A percentile compares a stretch with the other conserved stretches of the same genome.
These are phyloP conservation scores for Apogon talboti DNA, from an alignment of 2,797 vertebrate species.

Conservation along the genomic window DNA sequence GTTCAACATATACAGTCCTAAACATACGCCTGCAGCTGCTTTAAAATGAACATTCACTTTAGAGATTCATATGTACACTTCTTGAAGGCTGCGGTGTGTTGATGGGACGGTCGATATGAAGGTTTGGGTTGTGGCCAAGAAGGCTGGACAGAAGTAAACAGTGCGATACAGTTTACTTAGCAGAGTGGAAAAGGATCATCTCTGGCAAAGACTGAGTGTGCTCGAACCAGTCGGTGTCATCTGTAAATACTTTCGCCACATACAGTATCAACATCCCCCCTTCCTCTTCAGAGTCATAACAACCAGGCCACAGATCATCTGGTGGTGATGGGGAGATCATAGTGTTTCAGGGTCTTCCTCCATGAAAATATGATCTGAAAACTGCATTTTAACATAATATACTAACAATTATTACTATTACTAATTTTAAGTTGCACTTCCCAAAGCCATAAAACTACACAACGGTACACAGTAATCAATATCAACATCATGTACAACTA, in stretches of 20 bases:
- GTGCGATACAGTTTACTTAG: slow-evolving; percentile 65
- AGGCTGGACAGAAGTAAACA: slow-evolving; percentile 64
- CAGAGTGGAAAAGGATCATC: slow-evolving; percentile 60
- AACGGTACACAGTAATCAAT: no score
- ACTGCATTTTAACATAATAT: no score
- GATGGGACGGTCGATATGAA: slow-evolving; percentile 61
- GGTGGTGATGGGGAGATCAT: no score
- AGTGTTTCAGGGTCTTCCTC: no score
- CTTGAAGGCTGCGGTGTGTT: slow-evolving; percentile 35
- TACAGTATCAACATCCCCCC: not conserved
- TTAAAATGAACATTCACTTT: slow-evolving; percentile 26
- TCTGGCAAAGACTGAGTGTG: slow-evolving; percentile 29
- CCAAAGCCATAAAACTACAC: no score
- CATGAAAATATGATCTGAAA: no score
- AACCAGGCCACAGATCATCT: not conserved
- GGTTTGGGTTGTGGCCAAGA: slow-evolving; percentile 44
- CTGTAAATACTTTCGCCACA: slow-evolving; percentile 16
- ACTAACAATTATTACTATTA: no score
- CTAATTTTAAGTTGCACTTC: no score
- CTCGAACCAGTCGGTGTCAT: slow-evolving; percentile 43
- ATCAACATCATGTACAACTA: no score
- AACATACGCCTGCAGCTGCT: slow-evolving; percentile 63
- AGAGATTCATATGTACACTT: slow-evolving; percentile 18
- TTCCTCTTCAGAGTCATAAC: not conserved
- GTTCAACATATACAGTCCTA: slow-evolving; percentile 22